Base-by-base conservation (phyloP, 2,113 vertebrate genomes). In the Phalacrocorax carbo region DNA sequence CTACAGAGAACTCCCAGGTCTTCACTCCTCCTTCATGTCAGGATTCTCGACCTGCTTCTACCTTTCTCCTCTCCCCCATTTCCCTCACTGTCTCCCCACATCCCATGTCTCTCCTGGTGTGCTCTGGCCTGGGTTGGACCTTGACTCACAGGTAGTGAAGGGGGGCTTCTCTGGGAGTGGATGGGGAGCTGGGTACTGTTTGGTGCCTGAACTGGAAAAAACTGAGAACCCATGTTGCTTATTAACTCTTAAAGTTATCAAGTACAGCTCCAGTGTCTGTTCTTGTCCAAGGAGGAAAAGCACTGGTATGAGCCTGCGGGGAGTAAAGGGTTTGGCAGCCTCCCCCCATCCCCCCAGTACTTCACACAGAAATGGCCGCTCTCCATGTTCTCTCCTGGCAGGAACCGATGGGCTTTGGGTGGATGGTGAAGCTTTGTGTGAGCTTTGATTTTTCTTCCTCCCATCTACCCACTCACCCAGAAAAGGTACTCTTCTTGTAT, bases 231-330 rank as follows among this genome's bases (percentile, higher is more conserved):
- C 22, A 70, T 26, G 11, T n/a, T 70, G 21, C 11, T 14, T 62
- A 9, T 48, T 42, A 25, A 13, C 58, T 71, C 36, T 38, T 42
- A 21, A 71, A 78, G 4, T 61, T 38, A 49, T 25, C 2, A 7
- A 32, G 6, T 26, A 10, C 8, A 3, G 9, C 27, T 79, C 25
- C 5, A 21, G 44, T 4, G 42, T 19, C 7, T 76, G 29, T 15
- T 42, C 16, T 52, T 76, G 10, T 34, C 13, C 34, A 13, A 13
- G 27, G 11, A 84, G 38, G 29, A 60, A 65, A 79, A 89, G 29
- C 48, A 68, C 3, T 0, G 2, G 7, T 15, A 6, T 34, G 12
- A 70, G 12, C 13, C 30, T 32, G 15, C 1, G 11, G 5, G 5
- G 15, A 76, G 7, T 22, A 42, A 64, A 62, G 7, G 4, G 2